Evolutionary conservation across 1,140 invertebrate species (phyloP), one percentile per base, ranked within the genome.

Genomic region (Prorops nasuta): DNA sequence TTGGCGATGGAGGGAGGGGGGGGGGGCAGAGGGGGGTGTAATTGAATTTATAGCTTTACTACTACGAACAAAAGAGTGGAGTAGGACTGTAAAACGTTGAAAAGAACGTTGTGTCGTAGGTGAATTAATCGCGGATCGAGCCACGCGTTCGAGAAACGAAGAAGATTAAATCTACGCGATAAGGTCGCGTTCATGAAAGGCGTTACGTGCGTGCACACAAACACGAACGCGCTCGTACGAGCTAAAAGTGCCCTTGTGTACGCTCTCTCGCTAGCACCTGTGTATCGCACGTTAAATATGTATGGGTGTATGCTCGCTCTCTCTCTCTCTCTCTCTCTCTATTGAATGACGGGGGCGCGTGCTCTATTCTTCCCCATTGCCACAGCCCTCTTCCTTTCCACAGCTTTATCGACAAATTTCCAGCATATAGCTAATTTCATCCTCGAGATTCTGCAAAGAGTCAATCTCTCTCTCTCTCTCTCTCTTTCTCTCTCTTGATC

Each of bases 231-330:
- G 51, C 20, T 24, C 45, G n/a, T n/a, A n/a, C n/a, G n/a, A n/a
- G n/a, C n/a, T n/a, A n/a, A n/a, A n/a, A n/a, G n/a, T n/a, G n/a
- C n/a, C n/a, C n/a, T n/a, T n/a, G n/a, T n/a, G n/a, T n/a, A n/a
- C n/a, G n/a, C n/a, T n/a, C 37, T 51, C 32, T 31, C 39, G 37
- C 48, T 45, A 51, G 52, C 63, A 65, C 51, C 63, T 65, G 63
- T 56, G 51, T 41, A 44, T 65, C 60, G 55, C 60, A 63, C 58
- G 56, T 63, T 56, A 65, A 65, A 63, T 61, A 65, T 63, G 58
- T 51, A 65, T 58, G 31, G 20, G 35, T 54, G 37, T 50, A 63
- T 59, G 51, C 54, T 54, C 54, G 54, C 58, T 48, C 60, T 58
- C 63, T 58, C 42, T 18, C 52, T 46, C n/a, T n/a, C n/a, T n/a